phyloP scores from a whole-genome alignment of 1,140 invertebrate genomes.

The Leptinotarsa lineolata region DNA sequence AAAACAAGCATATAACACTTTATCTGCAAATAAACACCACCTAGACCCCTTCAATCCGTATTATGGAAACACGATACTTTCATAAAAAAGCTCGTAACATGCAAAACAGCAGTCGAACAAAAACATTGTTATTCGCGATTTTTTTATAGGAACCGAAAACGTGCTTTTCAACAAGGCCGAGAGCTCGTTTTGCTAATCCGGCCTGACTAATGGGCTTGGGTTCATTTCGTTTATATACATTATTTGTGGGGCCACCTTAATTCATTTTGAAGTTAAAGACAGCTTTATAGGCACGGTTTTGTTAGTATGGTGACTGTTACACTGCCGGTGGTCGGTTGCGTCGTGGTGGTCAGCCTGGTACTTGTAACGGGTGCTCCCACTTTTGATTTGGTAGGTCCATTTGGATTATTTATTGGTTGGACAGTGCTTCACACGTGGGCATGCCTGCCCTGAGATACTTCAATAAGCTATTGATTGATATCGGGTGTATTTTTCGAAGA shows the following conservation, averaged over 20 bases:
- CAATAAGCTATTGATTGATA: no score
- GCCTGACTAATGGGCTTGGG: not conserved
- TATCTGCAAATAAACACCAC: not conserved
- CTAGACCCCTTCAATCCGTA: not conserved
- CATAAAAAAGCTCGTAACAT: constrained; percentile 1
- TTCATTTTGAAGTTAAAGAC: constrained; percentile 20
- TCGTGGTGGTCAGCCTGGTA: constrained; percentile 17
- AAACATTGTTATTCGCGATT: not conserved
- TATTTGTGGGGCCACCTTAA: constrained; percentile 19
- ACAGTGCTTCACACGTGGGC: not conserved
- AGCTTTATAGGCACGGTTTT: constrained; percentile 27
- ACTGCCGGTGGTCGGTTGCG: constrained; percentile 19
- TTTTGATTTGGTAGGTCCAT: constrained; percentile 23
- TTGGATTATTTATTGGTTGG: constrained; percentile 16
- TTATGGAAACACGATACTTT: not conserved
- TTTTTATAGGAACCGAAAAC: not conserved
- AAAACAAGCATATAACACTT: not conserved
- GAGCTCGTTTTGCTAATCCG: not conserved
- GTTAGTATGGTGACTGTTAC: constrained; percentile 21
- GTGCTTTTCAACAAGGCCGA: constrained; percentile 4
- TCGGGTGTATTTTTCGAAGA: no score
- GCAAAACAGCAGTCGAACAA: constrained; percentile 7
- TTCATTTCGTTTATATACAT: constrained; percentile 13
- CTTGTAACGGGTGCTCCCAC: not conserved
- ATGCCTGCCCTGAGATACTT: no score